phyloP scores from a whole-genome alignment of 2,797 vertebrate species.

The Aphelocoma californica region DNA sequence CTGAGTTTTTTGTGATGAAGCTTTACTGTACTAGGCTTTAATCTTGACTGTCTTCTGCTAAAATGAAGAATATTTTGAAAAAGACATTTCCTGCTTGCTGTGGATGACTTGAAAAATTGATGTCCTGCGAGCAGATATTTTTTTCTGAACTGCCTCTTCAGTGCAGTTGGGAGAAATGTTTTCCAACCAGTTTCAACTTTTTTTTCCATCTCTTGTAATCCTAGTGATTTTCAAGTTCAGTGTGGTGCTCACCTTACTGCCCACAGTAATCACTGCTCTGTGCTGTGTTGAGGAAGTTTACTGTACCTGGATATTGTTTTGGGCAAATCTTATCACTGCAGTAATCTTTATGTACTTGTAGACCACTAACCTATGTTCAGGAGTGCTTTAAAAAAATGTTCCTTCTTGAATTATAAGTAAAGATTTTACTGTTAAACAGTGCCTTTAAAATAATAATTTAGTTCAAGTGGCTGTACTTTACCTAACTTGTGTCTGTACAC shows the following conservation, averaged over 20 bases:
- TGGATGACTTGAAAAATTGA: background rate
- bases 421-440: background rate
- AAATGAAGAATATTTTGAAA: background rate
- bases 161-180: background rate
- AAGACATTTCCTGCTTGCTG: background rate
- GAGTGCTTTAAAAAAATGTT: background rate
- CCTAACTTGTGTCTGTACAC: background rate
- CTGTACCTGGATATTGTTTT: background rate
- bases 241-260: background rate
- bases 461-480: background rate
- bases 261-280: background rate
- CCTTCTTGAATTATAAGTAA: background rate
- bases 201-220: background rate
- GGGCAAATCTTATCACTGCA: background rate
- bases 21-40: background rate
- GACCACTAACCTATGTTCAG: background rate
- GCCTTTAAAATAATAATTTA: background rate
- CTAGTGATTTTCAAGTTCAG: background rate
- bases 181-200: background rate
- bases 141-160: background rate
- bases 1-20: background rate
- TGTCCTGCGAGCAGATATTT: background rate
- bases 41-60: background rate
- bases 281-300: background rate
- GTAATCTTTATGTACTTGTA: background rate